Conservation (phyloP, 2,888 invertebrate genomes). For the Mimumesa dahlbomi region DNA sequence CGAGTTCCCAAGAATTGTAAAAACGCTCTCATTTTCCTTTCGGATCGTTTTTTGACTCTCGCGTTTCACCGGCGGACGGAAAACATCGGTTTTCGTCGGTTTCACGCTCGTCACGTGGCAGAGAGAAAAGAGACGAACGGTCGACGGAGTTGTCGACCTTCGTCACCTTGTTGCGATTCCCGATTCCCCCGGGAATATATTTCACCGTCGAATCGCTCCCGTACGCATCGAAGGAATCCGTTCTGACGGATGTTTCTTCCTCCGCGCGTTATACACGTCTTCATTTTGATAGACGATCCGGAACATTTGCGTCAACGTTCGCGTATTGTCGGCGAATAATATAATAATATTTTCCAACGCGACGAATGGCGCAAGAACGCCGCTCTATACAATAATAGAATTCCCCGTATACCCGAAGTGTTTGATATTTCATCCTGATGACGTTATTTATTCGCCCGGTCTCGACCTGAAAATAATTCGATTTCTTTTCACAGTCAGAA, state of each 20-base stretch:
- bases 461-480: too few relatives aligned
- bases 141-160: slow-evolving; percentile 34
- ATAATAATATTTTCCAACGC: not conserved
- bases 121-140: slow-evolving; percentile 10
- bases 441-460: too few relatives aligned
- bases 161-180: slow-evolving; percentile 17
- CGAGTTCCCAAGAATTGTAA: too few relatives aligned
- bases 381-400: too few relatives aligned
- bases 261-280: too few relatives aligned
- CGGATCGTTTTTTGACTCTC: slow-evolving; percentile 9
- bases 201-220: slow-evolving; percentile 22
- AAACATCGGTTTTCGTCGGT: not conserved
- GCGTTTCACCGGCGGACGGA: not conserved
- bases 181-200: not conserved
- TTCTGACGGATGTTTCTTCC: not conserved
- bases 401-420: too few relatives aligned
- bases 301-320: not conserved
- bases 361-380: too few relatives aligned
- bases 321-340: not conserved
- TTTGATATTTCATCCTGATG: too few relatives aligned
- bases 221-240: not conserved
- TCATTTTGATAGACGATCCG: not conserved
- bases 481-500: too few relatives aligned
- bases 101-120: slow-evolving; percentile 5
- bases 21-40: too few relatives aligned